Conservation (phyloP, 2,888 invertebrate species). For the Temnothorax rugatulus region DNA sequence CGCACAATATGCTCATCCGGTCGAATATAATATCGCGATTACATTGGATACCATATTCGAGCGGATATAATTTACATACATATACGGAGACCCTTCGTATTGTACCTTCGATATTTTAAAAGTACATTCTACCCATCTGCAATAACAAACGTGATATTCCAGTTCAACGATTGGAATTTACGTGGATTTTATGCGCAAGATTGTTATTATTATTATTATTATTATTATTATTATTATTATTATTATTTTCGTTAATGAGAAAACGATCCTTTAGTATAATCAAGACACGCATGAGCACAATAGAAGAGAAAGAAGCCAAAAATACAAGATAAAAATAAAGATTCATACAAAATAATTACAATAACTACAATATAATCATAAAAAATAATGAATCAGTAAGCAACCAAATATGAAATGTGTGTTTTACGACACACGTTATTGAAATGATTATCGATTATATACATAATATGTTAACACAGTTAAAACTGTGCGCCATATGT, state of each 20-base stretch:
- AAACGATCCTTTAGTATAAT: conserved; percentile 5
- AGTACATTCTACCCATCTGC: background rate
- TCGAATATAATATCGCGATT: conserved; percentile 52
- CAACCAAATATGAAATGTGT: background rate
- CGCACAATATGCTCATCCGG: conserved; percentile 32
- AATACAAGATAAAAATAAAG: conserved; percentile 1
- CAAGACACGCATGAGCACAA: background rate
- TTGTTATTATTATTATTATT: conserved; percentile 28
- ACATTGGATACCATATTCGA: conserved; percentile 21
- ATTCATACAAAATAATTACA: conserved; percentile 4
- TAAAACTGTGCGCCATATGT: background rate
- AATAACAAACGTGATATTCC: conserved; percentile 31
- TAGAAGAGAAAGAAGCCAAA: background rate
- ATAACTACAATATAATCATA: background rate
- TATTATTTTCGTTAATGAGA: conserved; percentile 22
- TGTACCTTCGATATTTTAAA: conserved; percentile 34
- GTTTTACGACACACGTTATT: background rate
- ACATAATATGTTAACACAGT: conserved; percentile 1
- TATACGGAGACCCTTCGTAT: background rate
- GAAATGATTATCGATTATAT: conserved; percentile 18
- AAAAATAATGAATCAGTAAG: background rate
- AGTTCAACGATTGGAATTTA: conserved; percentile 13
- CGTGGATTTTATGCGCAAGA: conserved; percentile 14
- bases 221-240: conserved; percentile 34
- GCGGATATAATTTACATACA: conserved; percentile 44